Evolutionary conservation across 2,113 vertebrate genomes (phyloP).

Genomic region (Grammomys dolichurus): DNA sequence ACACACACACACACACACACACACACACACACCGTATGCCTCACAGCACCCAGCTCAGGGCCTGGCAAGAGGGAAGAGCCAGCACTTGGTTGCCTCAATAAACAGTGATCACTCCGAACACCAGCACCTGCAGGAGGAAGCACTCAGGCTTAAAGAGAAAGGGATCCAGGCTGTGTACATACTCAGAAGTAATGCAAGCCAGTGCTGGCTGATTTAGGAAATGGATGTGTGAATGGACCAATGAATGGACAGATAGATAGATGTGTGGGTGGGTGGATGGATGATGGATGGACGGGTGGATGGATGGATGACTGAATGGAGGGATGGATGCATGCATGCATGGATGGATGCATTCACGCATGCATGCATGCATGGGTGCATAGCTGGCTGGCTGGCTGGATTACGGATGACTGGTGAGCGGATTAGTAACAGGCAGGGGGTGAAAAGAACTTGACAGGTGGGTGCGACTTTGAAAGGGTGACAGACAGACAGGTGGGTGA

Average conservation of each 20-base stretch:
- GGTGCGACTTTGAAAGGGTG: neutral
- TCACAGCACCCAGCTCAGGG: neutral
- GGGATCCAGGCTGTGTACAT: neutral
- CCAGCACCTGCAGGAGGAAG: neutral
- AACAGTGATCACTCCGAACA: neutral
- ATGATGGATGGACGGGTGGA: too few species aligned
- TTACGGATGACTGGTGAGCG: neutral
- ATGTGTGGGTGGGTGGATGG: neutral
- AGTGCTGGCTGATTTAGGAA: neutral
- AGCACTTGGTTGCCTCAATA: neutral
- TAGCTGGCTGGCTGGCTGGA: neutral
- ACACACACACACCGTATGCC: too few species aligned
- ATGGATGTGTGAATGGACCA: neutral
- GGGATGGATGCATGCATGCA: too few species aligned
- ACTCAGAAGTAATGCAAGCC: neutral
- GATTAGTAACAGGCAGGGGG: neutral
- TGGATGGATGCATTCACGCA: too few species aligned
- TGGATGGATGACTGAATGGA: neutral
- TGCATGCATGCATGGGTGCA: too few species aligned
- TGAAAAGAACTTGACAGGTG: neutral
- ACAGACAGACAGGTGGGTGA: neutral
- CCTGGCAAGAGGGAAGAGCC: neutral
- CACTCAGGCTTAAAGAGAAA: constrained; percentile 10
- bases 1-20: too few species aligned
- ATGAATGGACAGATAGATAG: neutral